phyloP scores from a whole-genome alignment of 2,113 vertebrate species.

The Takifugu flavidus region DNA sequence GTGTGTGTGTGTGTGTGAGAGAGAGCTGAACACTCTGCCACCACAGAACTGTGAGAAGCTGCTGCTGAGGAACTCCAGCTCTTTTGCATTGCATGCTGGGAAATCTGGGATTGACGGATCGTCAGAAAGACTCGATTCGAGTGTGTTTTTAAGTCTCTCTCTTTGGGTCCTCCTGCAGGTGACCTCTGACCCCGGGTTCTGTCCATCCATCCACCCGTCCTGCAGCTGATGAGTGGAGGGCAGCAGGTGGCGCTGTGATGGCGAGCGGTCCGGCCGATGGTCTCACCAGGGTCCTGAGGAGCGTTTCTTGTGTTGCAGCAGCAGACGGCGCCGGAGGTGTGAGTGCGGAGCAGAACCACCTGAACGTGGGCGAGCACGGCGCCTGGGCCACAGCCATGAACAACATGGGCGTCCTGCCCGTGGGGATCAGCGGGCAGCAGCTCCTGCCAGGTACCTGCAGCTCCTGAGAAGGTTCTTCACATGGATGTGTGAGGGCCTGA shows the following conservation, averaged over 20 bases:
- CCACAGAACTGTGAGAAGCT: background rate
- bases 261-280: constrained; percentile 78
- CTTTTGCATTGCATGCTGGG: too few relatives aligned
- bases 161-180: constrained; percentile 27
- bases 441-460: constrained; percentile 82
- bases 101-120: too few relatives aligned
- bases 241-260: constrained; percentile 75
- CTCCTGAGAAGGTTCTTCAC: too few relatives aligned
- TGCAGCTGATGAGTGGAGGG: constrained; percentile 49
- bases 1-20: constrained; percentile 1
- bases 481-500: too few relatives aligned
- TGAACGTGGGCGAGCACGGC: constrained; percentile 82
- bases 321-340: constrained; percentile 86
- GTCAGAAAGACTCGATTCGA: too few relatives aligned
- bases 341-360: constrained; percentile 83
- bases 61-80: too few relatives aligned
- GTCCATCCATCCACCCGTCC: constrained; percentile 6
- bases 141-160: too few relatives aligned
- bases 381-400: constrained; percentile 95
- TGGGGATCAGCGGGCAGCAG: constrained; percentile 87
- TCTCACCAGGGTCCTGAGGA: background rate
- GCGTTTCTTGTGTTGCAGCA: constrained; percentile 58
- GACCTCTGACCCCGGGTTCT: constrained; percentile 38
- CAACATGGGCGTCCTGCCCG: constrained; percentile 90
- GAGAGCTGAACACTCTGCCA: background rate